Base-by-base conservation (phyloP, 2,113 vertebrate genomes). In the Pomatorhinus ruficollis region DNA sequence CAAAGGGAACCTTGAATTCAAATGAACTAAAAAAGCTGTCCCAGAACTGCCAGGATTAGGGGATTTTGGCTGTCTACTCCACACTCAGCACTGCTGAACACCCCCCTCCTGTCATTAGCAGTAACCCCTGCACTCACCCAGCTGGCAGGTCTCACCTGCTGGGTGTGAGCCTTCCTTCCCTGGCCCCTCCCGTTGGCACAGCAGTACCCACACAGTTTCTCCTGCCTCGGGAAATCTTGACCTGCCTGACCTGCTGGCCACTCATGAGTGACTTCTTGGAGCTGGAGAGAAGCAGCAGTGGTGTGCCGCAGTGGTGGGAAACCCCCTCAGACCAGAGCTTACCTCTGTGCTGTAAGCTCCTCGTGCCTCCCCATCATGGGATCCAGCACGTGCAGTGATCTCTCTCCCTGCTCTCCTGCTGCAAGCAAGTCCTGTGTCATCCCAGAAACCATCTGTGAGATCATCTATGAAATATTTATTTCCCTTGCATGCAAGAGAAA, bases 381-480 rank as follows among this genome's bases (percentile, higher is more conserved):
- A 56, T 77, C 64, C 68, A 57, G 63, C 18, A 60, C 56, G 39
- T 0, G 0, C 15, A n/a, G 23, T 23, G 50, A n/a, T 31, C 33
- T 68, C 30, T 22, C 39, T 60, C 49, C 37, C 45, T 31, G 23
- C n/a, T 66, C 47, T 66, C 47, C 49, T 70, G 61, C 57, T 68
- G 59, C 79, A 45, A 39, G 25, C 50, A 50, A 84, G 54, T 66
- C 71, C 78, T 19, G 4, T 56, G 30, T 69, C 85, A 77, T 74
- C 59, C 59, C 71, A 86, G 75, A 81, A 92, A 86, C 50, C 61
- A 68, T n/a, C 78, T 74, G 21, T 66, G 89, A 93, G 60, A 63
- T 77, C 76, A 71, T 68, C 83, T 74, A 70, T 93, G 60, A 95
- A 95, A 89, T 81, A 95, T 90, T 92, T 89, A 92, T 92, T 89